These are phyloP conservation scores for Prinia subflava DNA, from an alignment of 2,113 vertebrate species.

Conservation along the genomic window DNA sequence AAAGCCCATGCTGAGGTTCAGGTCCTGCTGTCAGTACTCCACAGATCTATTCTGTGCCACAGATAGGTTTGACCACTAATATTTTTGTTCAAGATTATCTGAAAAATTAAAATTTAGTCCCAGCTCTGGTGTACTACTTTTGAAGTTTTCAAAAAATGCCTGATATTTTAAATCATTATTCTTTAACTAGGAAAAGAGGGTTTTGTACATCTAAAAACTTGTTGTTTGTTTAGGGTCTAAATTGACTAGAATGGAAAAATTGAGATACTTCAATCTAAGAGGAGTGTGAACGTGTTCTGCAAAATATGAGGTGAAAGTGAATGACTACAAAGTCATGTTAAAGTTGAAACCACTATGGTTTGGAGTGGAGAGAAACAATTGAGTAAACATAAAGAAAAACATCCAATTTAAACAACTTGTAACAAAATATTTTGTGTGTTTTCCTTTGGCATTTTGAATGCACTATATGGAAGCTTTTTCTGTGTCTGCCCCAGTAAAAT, in stretches of 20 bases:
- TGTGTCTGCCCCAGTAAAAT: neutral
- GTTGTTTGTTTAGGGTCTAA: neutral
- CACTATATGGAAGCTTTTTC: neutral
- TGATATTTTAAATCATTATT: neutral
- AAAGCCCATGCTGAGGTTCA: neutral
- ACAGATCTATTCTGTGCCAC: neutral
- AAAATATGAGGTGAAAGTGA: neutral
- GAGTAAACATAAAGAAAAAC: neutral
- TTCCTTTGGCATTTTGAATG: neutral
- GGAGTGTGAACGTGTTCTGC: neutral
- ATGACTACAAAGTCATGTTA: neutral
- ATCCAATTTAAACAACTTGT: neutral
- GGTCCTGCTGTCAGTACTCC: neutral
- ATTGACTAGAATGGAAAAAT: neutral
- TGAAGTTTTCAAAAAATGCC: neutral
- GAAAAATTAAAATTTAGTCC: neutral
- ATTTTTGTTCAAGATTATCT: neutral
- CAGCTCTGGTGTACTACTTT: neutral
- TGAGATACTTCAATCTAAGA: neutral
- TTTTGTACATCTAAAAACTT: neutral
- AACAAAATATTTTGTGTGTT: neutral
- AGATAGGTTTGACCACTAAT: neutral
- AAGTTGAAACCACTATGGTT: neutral
- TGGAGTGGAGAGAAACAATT: neutral
- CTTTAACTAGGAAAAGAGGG: neutral